Conservation (phyloP, 2,797 vertebrate genomes). For the Tamandua tetradactyla region DNA sequence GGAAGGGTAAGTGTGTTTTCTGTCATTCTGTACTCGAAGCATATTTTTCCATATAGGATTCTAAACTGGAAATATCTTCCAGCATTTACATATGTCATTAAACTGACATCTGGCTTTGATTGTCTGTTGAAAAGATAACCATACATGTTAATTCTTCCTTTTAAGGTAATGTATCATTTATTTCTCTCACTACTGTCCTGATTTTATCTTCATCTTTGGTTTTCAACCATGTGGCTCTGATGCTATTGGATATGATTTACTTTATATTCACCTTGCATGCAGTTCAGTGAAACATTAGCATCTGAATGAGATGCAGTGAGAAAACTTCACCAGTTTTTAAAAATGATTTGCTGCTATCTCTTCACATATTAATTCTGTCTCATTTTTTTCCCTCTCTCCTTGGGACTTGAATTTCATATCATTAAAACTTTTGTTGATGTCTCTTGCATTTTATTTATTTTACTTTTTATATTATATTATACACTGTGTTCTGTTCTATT, state of each 20-base stretch:
- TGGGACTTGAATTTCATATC: background rate
- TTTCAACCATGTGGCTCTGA: constrained; percentile 1
- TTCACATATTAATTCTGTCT: background rate
- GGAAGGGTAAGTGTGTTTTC: background rate
- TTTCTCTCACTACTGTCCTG: background rate
- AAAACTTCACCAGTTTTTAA: background rate
- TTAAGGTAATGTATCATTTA: background rate
- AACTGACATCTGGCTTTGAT: background rate
- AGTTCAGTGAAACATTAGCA: background rate
- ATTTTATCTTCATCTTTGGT: background rate
- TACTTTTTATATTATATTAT: too few species aligned
- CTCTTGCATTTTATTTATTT: background rate
- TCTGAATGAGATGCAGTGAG: background rate
- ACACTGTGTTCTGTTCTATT: background rate
- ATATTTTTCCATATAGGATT: background rate
- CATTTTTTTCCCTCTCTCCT: background rate
- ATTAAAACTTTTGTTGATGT: background rate
- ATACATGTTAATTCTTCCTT: too few species aligned
- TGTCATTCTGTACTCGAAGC: background rate
- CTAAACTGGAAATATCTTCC: background rate
- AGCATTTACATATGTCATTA: background rate
- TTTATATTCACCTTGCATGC: background rate
- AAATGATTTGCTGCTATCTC: background rate
- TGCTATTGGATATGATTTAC: background rate
- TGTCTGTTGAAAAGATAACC: background rate